Conservation (phyloP, 2,888 invertebrate species). For the Prosopocoilus inquinatus region DNA sequence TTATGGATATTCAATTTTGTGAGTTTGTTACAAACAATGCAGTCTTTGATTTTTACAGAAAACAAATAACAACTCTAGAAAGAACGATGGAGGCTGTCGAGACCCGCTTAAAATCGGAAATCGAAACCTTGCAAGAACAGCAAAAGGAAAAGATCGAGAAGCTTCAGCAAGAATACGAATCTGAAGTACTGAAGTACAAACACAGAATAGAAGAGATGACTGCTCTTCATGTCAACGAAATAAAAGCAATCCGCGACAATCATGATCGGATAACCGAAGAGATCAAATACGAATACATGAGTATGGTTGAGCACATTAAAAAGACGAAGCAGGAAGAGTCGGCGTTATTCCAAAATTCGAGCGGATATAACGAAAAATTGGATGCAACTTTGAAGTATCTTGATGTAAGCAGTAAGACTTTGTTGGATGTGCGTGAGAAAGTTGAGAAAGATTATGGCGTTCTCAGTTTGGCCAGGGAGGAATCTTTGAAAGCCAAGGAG, state of each 20-base stretch:
- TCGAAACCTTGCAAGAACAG: slow-evolving; percentile 53
- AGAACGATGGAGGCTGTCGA: slow-evolving; percentile 57
- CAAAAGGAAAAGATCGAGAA: slow-evolving; percentile 54
- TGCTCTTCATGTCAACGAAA: slow-evolving; percentile 40
- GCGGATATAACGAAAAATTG: slow-evolving; percentile 54
- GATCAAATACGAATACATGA: slow-evolving; percentile 54
- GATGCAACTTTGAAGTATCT: slow-evolving; percentile 53
- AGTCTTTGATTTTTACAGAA: slow-evolving; percentile 45
- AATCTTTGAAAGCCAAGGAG: slow-evolving; percentile 55
- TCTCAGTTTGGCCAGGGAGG: slow-evolving; percentile 52
- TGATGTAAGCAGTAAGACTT: slow-evolving; percentile 52
- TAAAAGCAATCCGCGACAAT: slow-evolving; percentile 55
- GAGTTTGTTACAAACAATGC: neutral
- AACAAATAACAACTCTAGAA: slow-evolving; percentile 59
- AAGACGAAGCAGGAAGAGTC: slow-evolving; percentile 57
- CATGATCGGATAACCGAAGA: slow-evolving; percentile 54
- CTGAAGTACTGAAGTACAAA: slow-evolving; percentile 40
- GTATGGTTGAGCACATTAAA: slow-evolving; percentile 60
- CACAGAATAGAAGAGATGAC: slow-evolving; percentile 40
- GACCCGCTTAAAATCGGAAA: slow-evolving; percentile 60
- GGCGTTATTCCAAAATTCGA: slow-evolving; percentile 53
- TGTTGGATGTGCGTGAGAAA: slow-evolving; percentile 53
- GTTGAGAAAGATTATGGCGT: slow-evolving; percentile 52
- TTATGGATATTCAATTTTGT: no score
- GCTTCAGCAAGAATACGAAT: slow-evolving; percentile 35